Evolutionary conservation across 1,140 invertebrate species (phyloP).

Genomic region (Drosophila gunungcola): DNA sequence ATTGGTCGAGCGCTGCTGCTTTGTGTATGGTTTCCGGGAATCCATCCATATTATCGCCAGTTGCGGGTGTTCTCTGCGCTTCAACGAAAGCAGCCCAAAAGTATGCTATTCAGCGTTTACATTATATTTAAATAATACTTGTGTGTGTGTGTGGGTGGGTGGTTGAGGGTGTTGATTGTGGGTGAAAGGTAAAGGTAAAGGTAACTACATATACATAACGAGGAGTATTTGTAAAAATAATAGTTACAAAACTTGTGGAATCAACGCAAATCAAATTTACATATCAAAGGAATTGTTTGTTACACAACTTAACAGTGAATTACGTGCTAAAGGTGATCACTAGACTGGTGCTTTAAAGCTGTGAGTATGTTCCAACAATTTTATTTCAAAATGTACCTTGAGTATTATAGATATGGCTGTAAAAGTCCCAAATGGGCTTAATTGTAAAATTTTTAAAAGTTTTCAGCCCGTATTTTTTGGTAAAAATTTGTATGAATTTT

Average conservation of each 20-base stretch:
- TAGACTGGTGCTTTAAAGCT: slow-evolving; percentile 40
- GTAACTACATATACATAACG: slow-evolving; percentile 42
- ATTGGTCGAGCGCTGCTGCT: slow-evolving; percentile 78
- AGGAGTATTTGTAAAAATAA: slow-evolving; percentile 65
- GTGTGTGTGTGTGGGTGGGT: slow-evolving; percentile 37
- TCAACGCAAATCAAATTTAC: slow-evolving; percentile 66
- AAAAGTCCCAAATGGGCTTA: neutral
- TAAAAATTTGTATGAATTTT: neutral
- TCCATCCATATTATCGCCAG: neutral
- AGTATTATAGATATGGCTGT: slow-evolving; percentile 28
- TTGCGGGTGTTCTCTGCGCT: slow-evolving; percentile 27
- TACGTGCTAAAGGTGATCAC: slow-evolving; percentile 28
- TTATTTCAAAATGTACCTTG: slow-evolving; percentile 20
- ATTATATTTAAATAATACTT: slow-evolving; percentile 79
- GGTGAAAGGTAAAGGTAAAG: slow-evolving; percentile 18
- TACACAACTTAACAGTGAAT: slow-evolving; percentile 39
- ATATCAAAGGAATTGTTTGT: slow-evolving; percentile 65
- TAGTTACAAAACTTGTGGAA: slow-evolving; percentile 66
- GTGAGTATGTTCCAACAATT: slow-evolving; percentile 10
- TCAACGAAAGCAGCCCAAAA: slow-evolving; percentile 57
- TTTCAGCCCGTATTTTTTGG: neutral
- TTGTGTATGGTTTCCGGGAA: slow-evolving; percentile 38
- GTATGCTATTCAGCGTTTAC: slow-evolving; percentile 65
- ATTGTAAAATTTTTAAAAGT: too few species aligned
- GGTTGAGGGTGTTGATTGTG: slow-evolving; percentile 11